Base-by-base conservation (phyloP, 1,140 invertebrate genomes). In the Drosophila sp. region DNA sequence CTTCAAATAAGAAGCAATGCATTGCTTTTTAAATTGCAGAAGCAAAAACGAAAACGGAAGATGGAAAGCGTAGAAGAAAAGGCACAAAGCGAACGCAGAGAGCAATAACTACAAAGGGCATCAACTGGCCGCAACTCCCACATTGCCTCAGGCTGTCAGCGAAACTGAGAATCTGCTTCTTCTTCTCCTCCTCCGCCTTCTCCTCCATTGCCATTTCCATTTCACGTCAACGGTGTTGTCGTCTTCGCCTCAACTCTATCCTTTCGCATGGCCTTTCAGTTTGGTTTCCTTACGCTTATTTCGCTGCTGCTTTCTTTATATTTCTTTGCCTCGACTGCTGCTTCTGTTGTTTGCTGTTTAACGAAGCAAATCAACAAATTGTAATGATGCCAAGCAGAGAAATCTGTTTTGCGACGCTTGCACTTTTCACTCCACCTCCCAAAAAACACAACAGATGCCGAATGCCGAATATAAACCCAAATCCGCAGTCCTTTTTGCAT, bases 301-400 rank as follows among this genome's bases (percentile, higher is more conserved):
- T 51, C n/a, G n/a, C n/a, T 61, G 21, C 3, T 32, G 4, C 27
- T 64, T 36, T 9, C 29, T 48, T 16, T 58, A 32, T 43, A 43
- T 64, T 53, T 21, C 11, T 25, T 32, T 56, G 56, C 16, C 27
- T 51, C 34, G 43, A 27, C 32, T 50, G 56, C 41, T 56, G 58
- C 56, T 63, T 40, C 58, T 70, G 79, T 89, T 89, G 84, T 89
- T 89, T 89, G 83, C 69, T 89, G 83, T 89, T 89, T 89, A 89
- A 89, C 83, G 83, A 89, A 89, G 83, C 83, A 89, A 89, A 89
- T 89, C 84, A 89, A 89, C 79, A 84, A 89, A 89, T 89, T 89
- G 83, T 89, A 89, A 89, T 89, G 83, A 89, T 80, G 84, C 84
- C 50, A 40, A 59, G 61, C 54, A 62, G 45, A 46, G 38, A 48